Evolutionary conservation across 2,797 vertebrate species (phyloP).

Genomic region (Lithobates pipiens): DNA sequence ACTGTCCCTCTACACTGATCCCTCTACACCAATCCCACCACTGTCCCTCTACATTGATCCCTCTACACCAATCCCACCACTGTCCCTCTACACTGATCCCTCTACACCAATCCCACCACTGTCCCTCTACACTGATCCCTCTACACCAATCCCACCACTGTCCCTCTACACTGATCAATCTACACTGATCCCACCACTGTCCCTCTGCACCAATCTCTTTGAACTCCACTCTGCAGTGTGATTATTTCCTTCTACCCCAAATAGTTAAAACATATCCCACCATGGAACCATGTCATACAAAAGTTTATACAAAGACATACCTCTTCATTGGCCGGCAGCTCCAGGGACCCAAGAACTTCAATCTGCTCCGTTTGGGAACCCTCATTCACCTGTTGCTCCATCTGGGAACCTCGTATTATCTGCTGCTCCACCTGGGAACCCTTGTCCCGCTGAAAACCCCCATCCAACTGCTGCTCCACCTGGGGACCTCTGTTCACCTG

Average conservation of each 20-base stretch:
- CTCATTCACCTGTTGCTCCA: conserved; percentile 51
- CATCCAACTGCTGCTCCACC: too few species aligned
- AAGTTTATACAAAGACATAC: conserved; percentile 62
- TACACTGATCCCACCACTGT: too few species aligned
- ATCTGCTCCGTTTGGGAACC: conserved; percentile 89
- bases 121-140: background rate
- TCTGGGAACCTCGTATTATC: too few species aligned
- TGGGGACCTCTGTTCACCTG: too few species aligned
- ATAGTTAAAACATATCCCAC: background rate
- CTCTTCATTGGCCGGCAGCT: conserved; percentile 78
- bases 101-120: too few species aligned
- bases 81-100: too few species aligned
- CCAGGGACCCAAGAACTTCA: conserved; percentile 89
- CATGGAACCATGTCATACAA: background rate
- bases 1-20: too few species aligned
- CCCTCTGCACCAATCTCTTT: background rate
- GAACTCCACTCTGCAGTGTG: background rate
- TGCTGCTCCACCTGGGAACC: conserved; percentile 67
- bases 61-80: conserved; percentile 22
- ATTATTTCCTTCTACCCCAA: background rate
- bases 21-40: too few species aligned
- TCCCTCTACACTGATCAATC: too few species aligned
- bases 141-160: too few species aligned
- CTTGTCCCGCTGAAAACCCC: conserved; percentile 52
- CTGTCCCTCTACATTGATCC: too few species aligned